Conservation (phyloP, 2,888 invertebrate species). For the Helleia helle region DNA sequence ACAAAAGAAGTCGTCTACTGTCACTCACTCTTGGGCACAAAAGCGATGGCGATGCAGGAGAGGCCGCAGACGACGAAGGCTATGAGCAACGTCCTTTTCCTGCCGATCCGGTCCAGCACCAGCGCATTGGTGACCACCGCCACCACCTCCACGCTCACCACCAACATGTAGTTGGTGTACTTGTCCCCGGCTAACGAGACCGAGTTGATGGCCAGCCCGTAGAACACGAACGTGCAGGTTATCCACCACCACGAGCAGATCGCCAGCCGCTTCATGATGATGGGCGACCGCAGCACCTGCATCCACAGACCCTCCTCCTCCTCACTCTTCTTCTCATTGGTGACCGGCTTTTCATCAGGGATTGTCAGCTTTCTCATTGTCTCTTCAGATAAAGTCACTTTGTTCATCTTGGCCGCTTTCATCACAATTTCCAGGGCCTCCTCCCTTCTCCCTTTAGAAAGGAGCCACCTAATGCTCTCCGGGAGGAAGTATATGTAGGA, state of each 20-base stretch:
- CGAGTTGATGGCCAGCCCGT: slow-evolving; percentile 85
- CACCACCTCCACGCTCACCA: slow-evolving; percentile 80
- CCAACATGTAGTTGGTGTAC: slow-evolving; percentile 84
- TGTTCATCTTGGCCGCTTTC: slow-evolving; percentile 77
- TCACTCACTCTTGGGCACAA: slow-evolving; percentile 64
- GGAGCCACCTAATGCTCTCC: slow-evolving; percentile 85
- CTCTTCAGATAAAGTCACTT: slow-evolving; percentile 59
- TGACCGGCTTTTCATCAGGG: slow-evolving; percentile 42
- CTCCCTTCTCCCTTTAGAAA: slow-evolving; percentile 78
- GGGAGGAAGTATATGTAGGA: slow-evolving; percentile 81
- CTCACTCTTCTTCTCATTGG: slow-evolving; percentile 35
- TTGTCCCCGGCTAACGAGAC: slow-evolving; percentile 69
- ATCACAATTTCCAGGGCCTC: slow-evolving; percentile 77
- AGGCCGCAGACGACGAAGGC: slow-evolving; percentile 74
- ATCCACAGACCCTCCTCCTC: slow-evolving; percentile 39
- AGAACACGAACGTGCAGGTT: slow-evolving; percentile 70
- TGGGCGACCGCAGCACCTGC: slow-evolving; percentile 51
- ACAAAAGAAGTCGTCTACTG: too few species aligned
- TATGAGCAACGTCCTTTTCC: slow-evolving; percentile 74
- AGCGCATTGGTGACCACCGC: slow-evolving; percentile 78
- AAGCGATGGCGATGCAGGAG: slow-evolving; percentile 66
- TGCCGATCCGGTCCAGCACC: slow-evolving; percentile 76
- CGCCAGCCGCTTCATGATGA: slow-evolving; percentile 52
- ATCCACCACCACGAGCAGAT: slow-evolving; percentile 47
- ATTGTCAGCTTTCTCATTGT: slow-evolving; percentile 44